These are phyloP conservation scores for Sympetrum striolatum DNA, from an alignment of 2,888 invertebrate species.

Conservation along the genomic window DNA sequence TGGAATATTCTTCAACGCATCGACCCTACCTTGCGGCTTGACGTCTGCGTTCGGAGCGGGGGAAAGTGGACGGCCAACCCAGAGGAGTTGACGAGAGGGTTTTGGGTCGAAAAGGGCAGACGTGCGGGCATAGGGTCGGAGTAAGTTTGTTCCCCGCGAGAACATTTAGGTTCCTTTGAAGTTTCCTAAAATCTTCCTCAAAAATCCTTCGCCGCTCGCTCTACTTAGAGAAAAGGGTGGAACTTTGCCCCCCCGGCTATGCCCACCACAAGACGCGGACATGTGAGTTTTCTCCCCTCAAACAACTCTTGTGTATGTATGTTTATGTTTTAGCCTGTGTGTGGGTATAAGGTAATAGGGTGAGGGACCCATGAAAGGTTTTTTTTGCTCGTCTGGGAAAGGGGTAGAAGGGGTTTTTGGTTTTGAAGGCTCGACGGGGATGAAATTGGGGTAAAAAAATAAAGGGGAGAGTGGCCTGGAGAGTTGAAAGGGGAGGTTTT, in stretches of 20 bases:
- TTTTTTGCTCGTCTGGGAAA: neutral
- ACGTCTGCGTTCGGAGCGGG: neutral
- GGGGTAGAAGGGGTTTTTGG: neutral
- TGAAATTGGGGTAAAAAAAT: neutral
- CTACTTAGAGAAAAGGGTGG: neutral
- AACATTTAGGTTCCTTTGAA: slow-evolving; percentile 20
- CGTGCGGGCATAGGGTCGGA: neutral
- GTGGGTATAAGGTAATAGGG: neutral
- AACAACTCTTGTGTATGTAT: neutral
- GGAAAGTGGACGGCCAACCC: neutral
- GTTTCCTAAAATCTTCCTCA: neutral
- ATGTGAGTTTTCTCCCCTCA: neutral
- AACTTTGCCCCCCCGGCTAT: neutral
- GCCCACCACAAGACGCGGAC: neutral
- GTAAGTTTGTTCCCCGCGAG: slow-evolving; percentile 3
- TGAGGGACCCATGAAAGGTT: slow-evolving; percentile 1
- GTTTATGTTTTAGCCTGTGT: neutral
- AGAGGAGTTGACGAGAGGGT: neutral
- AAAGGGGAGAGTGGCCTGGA: neutral
- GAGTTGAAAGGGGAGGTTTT: neutral
- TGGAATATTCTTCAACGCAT: neutral
- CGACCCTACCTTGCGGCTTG: neutral
- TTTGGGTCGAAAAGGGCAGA: neutral
- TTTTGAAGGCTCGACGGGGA: neutral
- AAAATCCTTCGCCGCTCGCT: neutral